Evolutionary conservation across 1,140 invertebrate genomes (phyloP).

Genomic region (Cecropterus lyciades): DNA sequence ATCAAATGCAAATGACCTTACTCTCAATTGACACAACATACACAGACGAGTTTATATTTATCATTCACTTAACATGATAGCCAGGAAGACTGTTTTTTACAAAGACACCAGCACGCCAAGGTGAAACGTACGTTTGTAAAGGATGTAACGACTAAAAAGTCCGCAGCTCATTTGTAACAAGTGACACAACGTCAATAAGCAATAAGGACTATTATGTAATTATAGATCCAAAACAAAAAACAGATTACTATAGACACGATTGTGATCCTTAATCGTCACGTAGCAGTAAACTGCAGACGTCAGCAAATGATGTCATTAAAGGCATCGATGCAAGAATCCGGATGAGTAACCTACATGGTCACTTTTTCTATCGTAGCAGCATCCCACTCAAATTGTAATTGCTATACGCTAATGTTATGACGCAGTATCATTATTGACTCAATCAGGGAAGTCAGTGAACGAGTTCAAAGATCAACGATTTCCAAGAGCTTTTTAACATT

Average conservation of each 20-base stretch:
- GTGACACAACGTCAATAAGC: slow-evolving; percentile 14
- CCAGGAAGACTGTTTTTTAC: slow-evolving; percentile 68
- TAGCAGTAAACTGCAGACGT: slow-evolving; percentile 65
- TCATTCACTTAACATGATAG: slow-evolving; percentile 69
- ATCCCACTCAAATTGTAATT: slow-evolving; percentile 52
- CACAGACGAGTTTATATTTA: slow-evolving; percentile 64
- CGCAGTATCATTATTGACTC: slow-evolving; percentile 35
- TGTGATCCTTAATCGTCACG: slow-evolving; percentile 18
- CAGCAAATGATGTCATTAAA: slow-evolving; percentile 70
- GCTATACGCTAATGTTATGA: slow-evolving; percentile 41
- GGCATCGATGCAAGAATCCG: slow-evolving; percentile 68
- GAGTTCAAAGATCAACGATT: slow-evolving; percentile 26
- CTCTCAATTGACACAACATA: slow-evolving; percentile 61
- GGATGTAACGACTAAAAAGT: slow-evolving; percentile 22
- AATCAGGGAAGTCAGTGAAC: slow-evolving; percentile 18
- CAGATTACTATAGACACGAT: slow-evolving; percentile 7
- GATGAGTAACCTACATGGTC: slow-evolving; percentile 71
- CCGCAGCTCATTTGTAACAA: slow-evolving; percentile 8
- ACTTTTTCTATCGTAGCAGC: slow-evolving; percentile 72
- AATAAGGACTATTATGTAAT: slow-evolving; percentile 24
- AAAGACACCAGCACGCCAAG: slow-evolving; percentile 61
- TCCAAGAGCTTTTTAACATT: slow-evolving; percentile 17
- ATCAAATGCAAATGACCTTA: slow-evolving; percentile 52
- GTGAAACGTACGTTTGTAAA: slow-evolving; percentile 56
- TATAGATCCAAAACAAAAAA: slow-evolving; percentile 20